Base-by-base conservation (phyloP, 1,140 invertebrate species). In the Magallana gigas region DNA sequence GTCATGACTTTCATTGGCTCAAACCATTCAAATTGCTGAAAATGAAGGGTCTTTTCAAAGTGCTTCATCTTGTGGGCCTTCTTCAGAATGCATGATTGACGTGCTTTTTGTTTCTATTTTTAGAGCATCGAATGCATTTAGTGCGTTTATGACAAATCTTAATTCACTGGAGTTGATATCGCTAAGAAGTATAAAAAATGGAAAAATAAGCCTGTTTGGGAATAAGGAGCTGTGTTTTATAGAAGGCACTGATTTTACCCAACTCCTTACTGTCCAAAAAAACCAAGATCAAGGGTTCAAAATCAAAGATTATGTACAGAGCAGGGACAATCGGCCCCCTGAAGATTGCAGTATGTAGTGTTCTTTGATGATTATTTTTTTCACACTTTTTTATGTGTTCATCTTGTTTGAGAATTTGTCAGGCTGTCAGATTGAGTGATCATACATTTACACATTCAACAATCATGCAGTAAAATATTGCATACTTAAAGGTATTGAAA, bases 111-210 rank as follows among this genome's bases (percentile, higher is more conserved):
- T 57, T 86, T 83, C 80, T 58, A 29, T 85, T 85, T 88, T n/a
- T 86, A 91, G 91, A 58, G 83, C 80, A 18, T 85, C 85, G 8
- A 86, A 88, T 84, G 82, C 91, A 58, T 88, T 94, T 58, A 88
- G 81, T 85, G 90, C 93, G 36, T 85, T 92, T 59, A 88, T 86
- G 23, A 93, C 93, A 59, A 90, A 90, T 0, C 94, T 99, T 9
- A 96, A 96, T 88, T 98, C 97, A 5, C 84, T 93, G 83, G 91
- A 93, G 48, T 94, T 99, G 71, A 96, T 96, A 85, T 98, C 97
- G 0, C 94, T 99, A 56, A 97, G 97, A 92, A 96, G 96, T 91
- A 97, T 99, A 8, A 97, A 97, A 85, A 97, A 98, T 14, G 98
- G 98, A 6, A 96, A 96, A 62, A 84, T 84, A 48, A 84, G 23